Base-by-base conservation (phyloP, 2,888 invertebrate species). In the Drosophila longiperda region DNA sequence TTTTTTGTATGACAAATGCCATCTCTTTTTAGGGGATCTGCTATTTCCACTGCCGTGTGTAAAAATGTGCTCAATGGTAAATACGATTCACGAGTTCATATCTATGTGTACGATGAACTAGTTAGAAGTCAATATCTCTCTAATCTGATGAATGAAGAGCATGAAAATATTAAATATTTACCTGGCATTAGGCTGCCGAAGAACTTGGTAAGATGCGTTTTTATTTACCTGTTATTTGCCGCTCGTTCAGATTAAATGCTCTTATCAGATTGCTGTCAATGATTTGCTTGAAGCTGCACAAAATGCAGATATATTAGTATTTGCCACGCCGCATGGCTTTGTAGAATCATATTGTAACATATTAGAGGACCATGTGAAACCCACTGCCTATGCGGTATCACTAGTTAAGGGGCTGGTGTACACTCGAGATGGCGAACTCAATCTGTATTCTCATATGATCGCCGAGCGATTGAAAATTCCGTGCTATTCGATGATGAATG, bases 271-370 rank as follows among this genome's bases (percentile, higher is more conserved):
- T 65, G 99, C 99, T 8, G 94, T 98, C 52, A 97, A 99, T 1
- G 98, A 98, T 92, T 95, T 99, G 17, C 95, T 96, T 1, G 97
- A 97, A 58, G 96, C 98, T 40, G 97, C 97, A 0, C 95, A 95
- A 89, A 96, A 97, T 91, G 98, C 98, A 0, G 99, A 99, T 92
- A 95, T 99, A 78, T 94, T 99, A 33, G 96, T 99, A 75, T 99
- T 99, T 93, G 99, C 99, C 38, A 95, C 99, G 20, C 99, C 99
- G n/a, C 99, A 99, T 94, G 98, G 98, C 94, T 99, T 99, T 92
- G 96, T 99, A 53, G 94, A 95, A 70, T 95, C 96, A 38, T 94
- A 98, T 87, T 98, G 98, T 93, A 95, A 96, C 57, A 96, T 96
- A 53, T 94, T 99, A 54, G 93, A 94, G 57, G 98, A 98, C 52